Evolutionary conservation across 2,797 vertebrate species (phyloP), one percentile per base, ranked within the genome.

Genomic region (Tenualosa ilisha): DNA sequence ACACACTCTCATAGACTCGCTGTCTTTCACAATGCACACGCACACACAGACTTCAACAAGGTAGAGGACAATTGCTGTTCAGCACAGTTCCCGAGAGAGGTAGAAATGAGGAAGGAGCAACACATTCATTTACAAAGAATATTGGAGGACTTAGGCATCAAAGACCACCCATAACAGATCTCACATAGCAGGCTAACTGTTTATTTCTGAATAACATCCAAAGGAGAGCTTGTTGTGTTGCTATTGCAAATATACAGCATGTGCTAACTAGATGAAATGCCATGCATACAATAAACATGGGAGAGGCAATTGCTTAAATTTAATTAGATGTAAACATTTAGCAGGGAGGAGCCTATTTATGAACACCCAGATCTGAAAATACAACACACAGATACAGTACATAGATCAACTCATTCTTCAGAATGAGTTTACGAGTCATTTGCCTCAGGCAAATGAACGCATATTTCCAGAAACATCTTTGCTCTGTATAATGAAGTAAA

Each of bases 1-100:
- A 53, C 51, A 46, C 20, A 72, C 81, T 83, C 72, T 22, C 37
- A 49, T 81, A 37, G 87, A 83, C 86, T 84, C 79, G n/a, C 81
- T 81, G 81, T 72, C 53, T 59, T 22, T 50, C 50, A 79, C 31
- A 31, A 31, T 31, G 1, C 84, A 65, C 24, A 65, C 24, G 31
- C 24, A 26, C 24, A 65, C 24, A 31, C 24, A 31, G 9, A 65
- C 59, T n/a, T 61, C 22, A 61, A n/a, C 59, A 22, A 61, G n/a
- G 17, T 17, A 56, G 53, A 56, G 17, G 53, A 56, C 20, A 17
- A 2, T 17, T 15, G 13, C 53, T 56, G 4, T 0, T 17, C 56
- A 20, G 6, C 56, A n/a, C 3, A 59, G 56, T 59, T 82, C 82
- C 83, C 72, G 79, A 82, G 83, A 54, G 56, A 81, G 83, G 37